Conservation (phyloP, 2,113 vertebrate genomes). For the Callionymus lyra region DNA sequence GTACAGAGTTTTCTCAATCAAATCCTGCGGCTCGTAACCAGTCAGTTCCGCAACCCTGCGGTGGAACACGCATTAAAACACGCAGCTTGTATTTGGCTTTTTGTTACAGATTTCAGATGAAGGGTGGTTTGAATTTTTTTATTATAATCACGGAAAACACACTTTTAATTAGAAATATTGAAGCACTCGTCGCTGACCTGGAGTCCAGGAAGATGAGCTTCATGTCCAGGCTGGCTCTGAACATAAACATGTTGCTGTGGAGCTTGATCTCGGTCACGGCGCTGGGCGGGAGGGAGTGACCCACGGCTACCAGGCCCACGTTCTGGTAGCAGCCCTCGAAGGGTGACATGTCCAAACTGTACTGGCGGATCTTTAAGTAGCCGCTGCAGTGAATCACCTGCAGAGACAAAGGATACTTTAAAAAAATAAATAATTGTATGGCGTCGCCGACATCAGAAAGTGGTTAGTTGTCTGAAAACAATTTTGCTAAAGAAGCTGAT, state of each 20-base stretch:
- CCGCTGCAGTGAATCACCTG: constrained; percentile 97
- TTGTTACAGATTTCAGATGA: no score
- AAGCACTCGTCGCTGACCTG: constrained; percentile 61
- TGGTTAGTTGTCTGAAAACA: neutral
- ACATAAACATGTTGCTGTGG: constrained; percentile 99
- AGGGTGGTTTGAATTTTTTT: no score
- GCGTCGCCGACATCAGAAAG: neutral
- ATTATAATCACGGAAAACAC: no score
- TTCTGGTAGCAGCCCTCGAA: constrained; percentile 98
- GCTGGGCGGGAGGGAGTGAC: constrained; percentile 90
- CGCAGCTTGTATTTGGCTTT: neutral
- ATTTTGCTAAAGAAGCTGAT: neutral
- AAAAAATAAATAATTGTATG: neutral
- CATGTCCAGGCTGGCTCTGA: constrained; percentile 95
- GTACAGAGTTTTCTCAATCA: constrained; percentile 98
- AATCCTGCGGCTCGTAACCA: constrained; percentile 95
- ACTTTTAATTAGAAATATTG: neutral
- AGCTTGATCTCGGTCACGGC: constrained; percentile 96
- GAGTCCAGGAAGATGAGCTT: constrained; percentile 97
- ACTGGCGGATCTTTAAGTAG: constrained; percentile 95
- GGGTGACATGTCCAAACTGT: constrained; percentile 94
- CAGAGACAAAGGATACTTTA: neutral
- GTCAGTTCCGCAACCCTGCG: constrained; percentile 93
- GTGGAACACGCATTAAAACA: constrained; percentile 12
- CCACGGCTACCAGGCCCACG: constrained; percentile 92